These are phyloP conservation scores for Aphaenogaster floridana DNA, from an alignment of 1,140 invertebrate species.

Conservation along the genomic window DNA sequence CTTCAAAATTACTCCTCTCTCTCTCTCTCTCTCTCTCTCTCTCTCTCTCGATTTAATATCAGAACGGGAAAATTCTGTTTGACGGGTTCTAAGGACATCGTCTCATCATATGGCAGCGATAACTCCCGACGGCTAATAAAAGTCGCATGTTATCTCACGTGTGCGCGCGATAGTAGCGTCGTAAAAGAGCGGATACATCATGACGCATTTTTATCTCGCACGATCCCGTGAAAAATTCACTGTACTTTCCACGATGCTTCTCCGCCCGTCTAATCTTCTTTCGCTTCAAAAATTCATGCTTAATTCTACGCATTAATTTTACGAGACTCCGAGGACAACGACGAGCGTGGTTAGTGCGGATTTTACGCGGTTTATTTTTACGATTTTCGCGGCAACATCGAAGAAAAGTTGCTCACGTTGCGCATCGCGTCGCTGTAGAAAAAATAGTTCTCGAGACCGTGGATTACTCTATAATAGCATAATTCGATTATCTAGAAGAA, in stretches of 20 bases:
- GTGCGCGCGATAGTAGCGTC: slow-evolving; percentile 30
- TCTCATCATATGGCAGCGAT: slow-evolving; percentile 26
- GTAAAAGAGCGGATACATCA: slow-evolving; percentile 24
- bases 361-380: slow-evolving; percentile 15
- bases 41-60: slow-evolving; percentile 20
- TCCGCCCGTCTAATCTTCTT: not conserved
- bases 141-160: slow-evolving; percentile 49
- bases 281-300: not conserved
- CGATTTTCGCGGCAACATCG: not conserved
- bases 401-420: not conserved
- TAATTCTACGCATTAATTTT: slow-evolving; percentile 13
- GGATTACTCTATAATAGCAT: not conserved
- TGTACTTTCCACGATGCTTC: not conserved
- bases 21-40: not conserved
- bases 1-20: not conserved
- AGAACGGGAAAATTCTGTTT: slow-evolving; percentile 23
- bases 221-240: slow-evolving; percentile 7
- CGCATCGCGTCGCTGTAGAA: not conserved
- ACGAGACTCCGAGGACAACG: not conserved
- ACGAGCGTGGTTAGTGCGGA: not conserved
- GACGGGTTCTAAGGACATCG: not conserved
- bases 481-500: not conserved
- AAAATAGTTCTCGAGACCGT: not conserved
- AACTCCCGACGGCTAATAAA: slow-evolving; percentile 37
- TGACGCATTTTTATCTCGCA: slow-evolving; percentile 48